Conservation (phyloP, 2,113 vertebrate genomes). For the Cyanistes caeruleus region DNA sequence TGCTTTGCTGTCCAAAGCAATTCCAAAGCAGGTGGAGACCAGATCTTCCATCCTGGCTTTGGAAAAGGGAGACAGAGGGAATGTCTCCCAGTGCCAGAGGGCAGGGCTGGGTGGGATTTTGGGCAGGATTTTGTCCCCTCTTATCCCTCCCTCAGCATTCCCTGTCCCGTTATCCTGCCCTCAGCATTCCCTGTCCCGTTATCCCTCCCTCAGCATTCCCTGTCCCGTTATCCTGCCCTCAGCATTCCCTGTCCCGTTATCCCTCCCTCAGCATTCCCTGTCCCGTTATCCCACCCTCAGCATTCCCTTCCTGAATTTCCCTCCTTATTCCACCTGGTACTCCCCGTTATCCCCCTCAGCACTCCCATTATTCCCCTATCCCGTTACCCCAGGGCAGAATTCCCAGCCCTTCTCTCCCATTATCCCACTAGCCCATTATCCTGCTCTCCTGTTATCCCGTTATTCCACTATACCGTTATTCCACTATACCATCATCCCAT, state of each 20-base stretch:
- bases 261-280: background rate
- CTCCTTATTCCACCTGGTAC: too few species aligned
- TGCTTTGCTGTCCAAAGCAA: background rate
- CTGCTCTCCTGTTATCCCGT: too few species aligned
- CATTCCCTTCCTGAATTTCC: too few species aligned
- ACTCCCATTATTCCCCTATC: too few species aligned
- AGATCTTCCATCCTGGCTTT: too few species aligned
- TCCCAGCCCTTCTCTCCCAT: background rate
- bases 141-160: too few species aligned
- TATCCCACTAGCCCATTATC: background rate
- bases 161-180: too few species aligned
- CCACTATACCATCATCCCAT: background rate
- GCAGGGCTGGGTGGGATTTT: accelerated
- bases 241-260: background rate
- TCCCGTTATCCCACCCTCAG: too few species aligned
- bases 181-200: background rate
- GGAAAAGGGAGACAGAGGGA: background rate
- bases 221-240: background rate
- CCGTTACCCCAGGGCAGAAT: accelerated
- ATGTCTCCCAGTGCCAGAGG: background rate
- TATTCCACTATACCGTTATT: too few species aligned
- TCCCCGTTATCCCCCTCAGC: too few species aligned
- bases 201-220: background rate
- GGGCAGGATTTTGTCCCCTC: background rate
- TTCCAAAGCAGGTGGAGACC: background rate